Base-by-base conservation (phyloP, 2,113 vertebrate genomes). In the Noctilio leporinus region DNA sequence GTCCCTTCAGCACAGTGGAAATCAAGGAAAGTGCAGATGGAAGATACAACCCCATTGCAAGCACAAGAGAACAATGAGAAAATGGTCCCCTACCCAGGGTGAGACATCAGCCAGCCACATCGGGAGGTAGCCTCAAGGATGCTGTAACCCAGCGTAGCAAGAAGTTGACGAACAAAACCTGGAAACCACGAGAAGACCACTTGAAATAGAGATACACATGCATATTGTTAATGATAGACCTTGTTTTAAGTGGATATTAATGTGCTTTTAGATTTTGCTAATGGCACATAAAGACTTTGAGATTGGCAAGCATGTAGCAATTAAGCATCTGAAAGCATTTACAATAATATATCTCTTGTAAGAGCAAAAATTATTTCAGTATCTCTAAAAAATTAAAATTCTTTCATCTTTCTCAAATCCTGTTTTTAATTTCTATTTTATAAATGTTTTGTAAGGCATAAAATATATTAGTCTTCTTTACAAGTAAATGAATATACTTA, bases 351-450 rank as follows among this genome's bases (percentile, higher is more conserved):
- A 35, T 47, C 47, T 47, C 43, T 55, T 70, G 28, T 19, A 45
- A 96, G 85, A 88, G 24, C 28, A 82, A 64, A 94, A 89, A 38
- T n/a, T 75, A 88, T 70, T 91, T 47, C 35, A 28, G 3, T 78
- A 49, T 75, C 84, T 65, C 38, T 80, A 17, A 64, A 96, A 96
- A 57, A 53, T 62, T 49, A 57, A 89, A 85, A 78, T 69, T 53
- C 10, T 38, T 67, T 87, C 26, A 30, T 89, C 47, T 62, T 92
- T 59, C 35, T 30, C 38, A 28, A 91, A 45, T 73, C 53, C 64
- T 84, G n/a, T n/a, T 92, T 90, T 80, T 35, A 73, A 64, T 78
- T 88, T 95, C 43, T 67, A n/a, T 91, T 78, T 83, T 49, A 57
- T 91, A 69, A 91, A 64, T 96, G 24, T 89, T 86, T 91, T 72